phyloP scores from a whole-genome alignment of 2,888 invertebrate species.

The Habrosyne pyritoides region DNA sequence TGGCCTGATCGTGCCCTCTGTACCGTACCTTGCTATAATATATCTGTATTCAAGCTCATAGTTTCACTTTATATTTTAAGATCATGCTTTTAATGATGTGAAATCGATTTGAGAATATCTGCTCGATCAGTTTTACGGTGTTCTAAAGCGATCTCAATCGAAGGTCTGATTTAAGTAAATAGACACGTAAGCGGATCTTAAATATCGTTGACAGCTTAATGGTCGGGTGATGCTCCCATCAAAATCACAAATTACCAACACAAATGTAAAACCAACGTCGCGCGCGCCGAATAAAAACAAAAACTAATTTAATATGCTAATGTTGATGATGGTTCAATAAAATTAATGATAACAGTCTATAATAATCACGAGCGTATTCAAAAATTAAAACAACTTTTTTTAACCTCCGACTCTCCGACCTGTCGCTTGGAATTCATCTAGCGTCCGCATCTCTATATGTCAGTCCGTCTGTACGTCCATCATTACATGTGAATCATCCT shows the following conservation, averaged over 20 bases:
- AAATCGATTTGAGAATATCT: slow-evolving; percentile 34
- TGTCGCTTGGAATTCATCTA: slow-evolving; percentile 69
- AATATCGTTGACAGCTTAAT: slow-evolving; percentile 54
- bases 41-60: slow-evolving; percentile 61
- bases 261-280: slow-evolving; percentile 33
- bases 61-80: slow-evolving; percentile 74
- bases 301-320: slow-evolving; percentile 61
- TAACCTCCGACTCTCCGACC: slow-evolving; percentile 27
- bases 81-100: slow-evolving; percentile 50
- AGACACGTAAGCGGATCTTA: slow-evolving; percentile 38
- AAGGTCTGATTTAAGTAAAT: slow-evolving; percentile 22
- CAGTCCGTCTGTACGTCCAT: slow-evolving; percentile 64
- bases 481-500: slow-evolving; percentile 78
- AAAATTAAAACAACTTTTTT: slow-evolving; percentile 46
- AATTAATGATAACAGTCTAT: slow-evolving; percentile 52
- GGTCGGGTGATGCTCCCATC: slow-evolving; percentile 39
- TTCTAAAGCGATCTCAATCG: slow-evolving; percentile 38
- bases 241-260: slow-evolving; percentile 42
- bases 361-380: slow-evolving; percentile 45
- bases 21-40: slow-evolving; percentile 62
- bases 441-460: slow-evolving; percentile 69
- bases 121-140: slow-evolving; percentile 16
- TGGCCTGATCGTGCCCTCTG: slow-evolving; percentile 73
- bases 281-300: slow-evolving; percentile 38
- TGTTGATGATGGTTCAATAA: slow-evolving; percentile 59